phyloP scores from a whole-genome alignment of 2,888 invertebrate species.

The Hemaris fuciformis region DNA sequence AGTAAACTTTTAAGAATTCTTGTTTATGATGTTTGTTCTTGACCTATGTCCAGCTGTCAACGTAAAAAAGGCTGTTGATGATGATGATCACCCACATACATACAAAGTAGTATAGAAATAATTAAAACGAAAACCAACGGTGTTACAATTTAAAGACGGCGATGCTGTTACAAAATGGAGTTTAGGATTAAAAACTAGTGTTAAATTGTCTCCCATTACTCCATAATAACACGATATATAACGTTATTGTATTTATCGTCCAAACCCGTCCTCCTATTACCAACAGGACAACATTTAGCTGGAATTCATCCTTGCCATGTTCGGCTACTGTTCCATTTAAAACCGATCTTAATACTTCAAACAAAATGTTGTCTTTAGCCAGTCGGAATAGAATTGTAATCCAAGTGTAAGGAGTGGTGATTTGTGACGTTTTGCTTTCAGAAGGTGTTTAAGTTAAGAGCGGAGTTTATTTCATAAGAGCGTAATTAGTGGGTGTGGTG shows the following conservation, averaged over 20 bases:
- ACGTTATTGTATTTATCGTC: neutral
- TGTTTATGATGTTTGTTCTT: no score
- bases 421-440: neutral
- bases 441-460: slow-evolving; percentile 54
- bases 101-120: no score
- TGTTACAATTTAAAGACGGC: no score
- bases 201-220: neutral
- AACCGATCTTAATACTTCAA: neutral
- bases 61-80: no score
- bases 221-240: neutral
- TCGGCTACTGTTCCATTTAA: slow-evolving; percentile 10
- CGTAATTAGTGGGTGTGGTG: slow-evolving; percentile 81
- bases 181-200: neutral
- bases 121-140: no score
- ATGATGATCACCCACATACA: no score
- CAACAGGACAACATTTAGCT: slow-evolving; percentile 8
- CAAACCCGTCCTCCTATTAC: slow-evolving; percentile 5
- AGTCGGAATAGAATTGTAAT: neutral
- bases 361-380: slow-evolving; percentile 1
- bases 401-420: neutral
- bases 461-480: slow-evolving; percentile 77
- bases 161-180: no score
- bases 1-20: no score
- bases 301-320: slow-evolving; percentile 10
- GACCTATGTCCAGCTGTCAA: no score